A percentile compares a stretch with the other conserved stretches of the same genome.
Evolutionary conservation across 2,888 invertebrate species (phyloP).

Genomic region (Andricus curvator): DNA sequence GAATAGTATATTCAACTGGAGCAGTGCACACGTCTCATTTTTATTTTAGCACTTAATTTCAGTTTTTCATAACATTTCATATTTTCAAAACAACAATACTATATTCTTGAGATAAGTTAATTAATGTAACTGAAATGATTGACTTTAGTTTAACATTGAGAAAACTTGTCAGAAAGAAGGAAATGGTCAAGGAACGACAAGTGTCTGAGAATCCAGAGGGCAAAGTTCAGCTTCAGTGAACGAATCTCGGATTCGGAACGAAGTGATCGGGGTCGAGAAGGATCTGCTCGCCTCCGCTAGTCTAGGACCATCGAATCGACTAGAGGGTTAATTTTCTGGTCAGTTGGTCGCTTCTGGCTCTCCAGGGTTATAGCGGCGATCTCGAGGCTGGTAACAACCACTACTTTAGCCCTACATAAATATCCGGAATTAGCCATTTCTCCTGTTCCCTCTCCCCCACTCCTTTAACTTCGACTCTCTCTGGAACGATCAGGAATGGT

Average conservation of each 20-base stretch:
- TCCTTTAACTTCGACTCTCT: constrained; percentile 56
- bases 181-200: not conserved
- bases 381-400: constrained; percentile 76
- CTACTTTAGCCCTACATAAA: constrained; percentile 78
- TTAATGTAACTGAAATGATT: not conserved
- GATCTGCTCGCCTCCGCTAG: constrained; percentile 62
- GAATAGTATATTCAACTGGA: not conserved
- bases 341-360: constrained; percentile 79
- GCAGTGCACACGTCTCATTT: not conserved
- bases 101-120: not conserved
- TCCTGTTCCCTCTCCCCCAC: constrained; percentile 68
- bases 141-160: not conserved
- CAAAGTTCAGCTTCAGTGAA: constrained; percentile 24
- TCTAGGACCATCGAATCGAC: constrained; percentile 73
- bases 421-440: constrained; percentile 79
- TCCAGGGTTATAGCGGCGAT: constrained; percentile 76
- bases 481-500: constrained; percentile 49
- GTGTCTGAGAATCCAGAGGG: not conserved
- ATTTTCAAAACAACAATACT: too few species aligned
- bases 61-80: too few species aligned
- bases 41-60: not conserved
- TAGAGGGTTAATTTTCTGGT: constrained; percentile 79
- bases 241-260: constrained; percentile 53
- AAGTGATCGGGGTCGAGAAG: constrained; percentile 61
- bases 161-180: not conserved